Conservation (phyloP, 1,140 invertebrate genomes). For the Berghia stephanieae region DNA sequence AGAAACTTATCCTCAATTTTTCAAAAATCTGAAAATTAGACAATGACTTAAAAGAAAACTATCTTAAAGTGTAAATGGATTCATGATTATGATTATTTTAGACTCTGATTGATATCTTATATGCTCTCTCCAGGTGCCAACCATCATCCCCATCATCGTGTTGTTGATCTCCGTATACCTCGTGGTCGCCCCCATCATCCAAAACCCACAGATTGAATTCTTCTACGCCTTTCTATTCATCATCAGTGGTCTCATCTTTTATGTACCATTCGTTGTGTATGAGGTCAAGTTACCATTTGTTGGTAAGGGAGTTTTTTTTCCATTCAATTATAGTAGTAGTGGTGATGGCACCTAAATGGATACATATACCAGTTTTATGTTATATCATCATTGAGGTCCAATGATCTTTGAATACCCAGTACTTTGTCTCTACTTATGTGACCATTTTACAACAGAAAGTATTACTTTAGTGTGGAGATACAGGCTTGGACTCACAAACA, state of each 20-base stretch:
- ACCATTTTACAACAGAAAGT: no score
- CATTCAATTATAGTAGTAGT: not conserved
- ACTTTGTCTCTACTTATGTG: no score
- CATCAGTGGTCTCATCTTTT: slow-evolving; percentile 76
- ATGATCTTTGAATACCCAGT: not conserved
- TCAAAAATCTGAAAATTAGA: not conserved
- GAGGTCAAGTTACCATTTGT: slow-evolving; percentile 30
- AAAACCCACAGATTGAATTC: slow-evolving; percentile 82
- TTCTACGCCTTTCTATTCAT: slow-evolving; percentile 80
- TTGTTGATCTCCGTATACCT: slow-evolving; percentile 78
- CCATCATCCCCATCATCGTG: slow-evolving; percentile 79
- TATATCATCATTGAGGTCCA: not conserved
- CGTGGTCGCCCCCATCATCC: slow-evolving; percentile 79
- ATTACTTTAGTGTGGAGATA: no score
- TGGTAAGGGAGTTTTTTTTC: slow-evolving; percentile 10
- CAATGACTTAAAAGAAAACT: not conserved
- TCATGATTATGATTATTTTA: not conserved
- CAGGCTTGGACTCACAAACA: no score
- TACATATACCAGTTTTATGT: not conserved
- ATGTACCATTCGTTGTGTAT: slow-evolving; percentile 77
- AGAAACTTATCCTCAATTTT: not conserved
- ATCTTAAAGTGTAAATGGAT: not conserved
- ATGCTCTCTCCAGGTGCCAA: slow-evolving; percentile 76
- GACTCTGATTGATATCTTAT: not conserved
- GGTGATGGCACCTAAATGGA: not conserved